phyloP scores from a whole-genome alignment of 2,113 vertebrate genomes.

The Sclerurus mexicanus region DNA sequence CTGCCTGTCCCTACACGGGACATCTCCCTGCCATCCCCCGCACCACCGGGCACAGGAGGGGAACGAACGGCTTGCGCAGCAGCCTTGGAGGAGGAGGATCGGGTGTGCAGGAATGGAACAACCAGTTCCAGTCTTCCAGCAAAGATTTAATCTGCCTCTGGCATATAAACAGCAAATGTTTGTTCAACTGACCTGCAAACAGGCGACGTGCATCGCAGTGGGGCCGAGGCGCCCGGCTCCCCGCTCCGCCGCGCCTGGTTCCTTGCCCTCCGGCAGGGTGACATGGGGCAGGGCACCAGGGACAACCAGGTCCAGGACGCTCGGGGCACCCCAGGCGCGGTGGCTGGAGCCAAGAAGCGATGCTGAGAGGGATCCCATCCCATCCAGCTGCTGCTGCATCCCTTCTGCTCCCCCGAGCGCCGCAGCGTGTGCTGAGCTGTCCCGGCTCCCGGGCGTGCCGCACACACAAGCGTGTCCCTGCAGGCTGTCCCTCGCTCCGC shows the following conservation, averaged over 20 bases:
- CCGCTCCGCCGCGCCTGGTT: background rate
- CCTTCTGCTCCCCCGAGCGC: background rate
- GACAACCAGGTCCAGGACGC: background rate
- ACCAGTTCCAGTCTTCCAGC: constrained; percentile 59
- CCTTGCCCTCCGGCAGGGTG: background rate
- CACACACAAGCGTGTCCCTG: background rate
- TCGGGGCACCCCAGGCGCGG: background rate
- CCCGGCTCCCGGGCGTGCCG: background rate
- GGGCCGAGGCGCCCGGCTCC: background rate
- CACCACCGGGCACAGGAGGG: background rate
- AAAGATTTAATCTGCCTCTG: constrained; percentile 63
- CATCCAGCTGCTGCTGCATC: background rate
- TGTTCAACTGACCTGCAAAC: constrained; percentile 55
- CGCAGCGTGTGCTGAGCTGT: background rate
- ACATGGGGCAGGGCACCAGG: background rate
- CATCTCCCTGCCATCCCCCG: background rate
- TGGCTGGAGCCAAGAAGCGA: background rate
- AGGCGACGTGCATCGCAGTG: background rate
- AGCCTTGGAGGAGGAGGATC: background rate
- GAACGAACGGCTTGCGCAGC: background rate
- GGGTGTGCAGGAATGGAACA: constrained; percentile 56
- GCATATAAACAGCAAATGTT: constrained; percentile 61
- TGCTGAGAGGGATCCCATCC: background rate
- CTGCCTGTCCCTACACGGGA: background rate
- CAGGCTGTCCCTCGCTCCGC: background rate